These are phyloP conservation scores for Zaprionus bogoriensis DNA, from an alignment of 2,888 invertebrate genomes.

Conservation along the genomic window DNA sequence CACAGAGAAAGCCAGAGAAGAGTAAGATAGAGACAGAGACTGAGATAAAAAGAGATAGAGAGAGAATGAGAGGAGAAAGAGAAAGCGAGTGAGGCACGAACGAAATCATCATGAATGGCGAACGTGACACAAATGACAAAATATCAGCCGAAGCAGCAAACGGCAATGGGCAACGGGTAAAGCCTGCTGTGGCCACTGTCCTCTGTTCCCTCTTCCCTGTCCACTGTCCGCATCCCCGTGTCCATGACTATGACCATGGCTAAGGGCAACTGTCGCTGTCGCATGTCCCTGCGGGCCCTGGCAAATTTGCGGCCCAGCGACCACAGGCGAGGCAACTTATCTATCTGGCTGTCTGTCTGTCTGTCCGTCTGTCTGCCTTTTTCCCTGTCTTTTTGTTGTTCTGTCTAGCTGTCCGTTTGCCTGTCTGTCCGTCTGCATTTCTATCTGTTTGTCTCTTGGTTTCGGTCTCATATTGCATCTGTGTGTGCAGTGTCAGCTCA, in stretches of 20 bases:
- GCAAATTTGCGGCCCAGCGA: conserved; percentile 43
- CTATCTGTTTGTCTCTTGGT: conserved; percentile 39
- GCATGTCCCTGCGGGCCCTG: too few species aligned
- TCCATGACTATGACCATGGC: conserved; percentile 21
- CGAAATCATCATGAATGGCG: conserved; percentile 78
- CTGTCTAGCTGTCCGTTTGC: conserved; percentile 32
- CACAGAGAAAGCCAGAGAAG: too few species aligned
- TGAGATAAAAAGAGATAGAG: conserved; percentile 1
- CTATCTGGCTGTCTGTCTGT: conserved; percentile 12
- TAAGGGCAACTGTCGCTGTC: conserved; percentile 37
- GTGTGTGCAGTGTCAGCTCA: conserved; percentile 68
- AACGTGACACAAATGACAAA: conserved; percentile 81
- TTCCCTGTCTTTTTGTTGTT: conserved; percentile 22
- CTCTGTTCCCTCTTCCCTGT: not conserved
- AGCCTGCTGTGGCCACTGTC: too few species aligned
- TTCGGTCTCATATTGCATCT: conserved; percentile 70
- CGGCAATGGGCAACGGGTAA: too few species aligned
- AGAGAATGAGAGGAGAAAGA: not conserved
- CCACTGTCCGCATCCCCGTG: conserved; percentile 4
- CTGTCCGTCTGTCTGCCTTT: too few species aligned
- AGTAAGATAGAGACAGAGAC: conserved; percentile 8
- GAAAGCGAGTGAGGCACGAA: conserved; percentile 32
- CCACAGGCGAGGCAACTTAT: conserved; percentile 32
- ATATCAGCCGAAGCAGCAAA: conserved; percentile 65
- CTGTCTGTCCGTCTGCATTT: conserved; percentile 21